Evolutionary conservation across 2,113 vertebrate genomes (phyloP).

Genomic region (Casuarius casuarius): DNA sequence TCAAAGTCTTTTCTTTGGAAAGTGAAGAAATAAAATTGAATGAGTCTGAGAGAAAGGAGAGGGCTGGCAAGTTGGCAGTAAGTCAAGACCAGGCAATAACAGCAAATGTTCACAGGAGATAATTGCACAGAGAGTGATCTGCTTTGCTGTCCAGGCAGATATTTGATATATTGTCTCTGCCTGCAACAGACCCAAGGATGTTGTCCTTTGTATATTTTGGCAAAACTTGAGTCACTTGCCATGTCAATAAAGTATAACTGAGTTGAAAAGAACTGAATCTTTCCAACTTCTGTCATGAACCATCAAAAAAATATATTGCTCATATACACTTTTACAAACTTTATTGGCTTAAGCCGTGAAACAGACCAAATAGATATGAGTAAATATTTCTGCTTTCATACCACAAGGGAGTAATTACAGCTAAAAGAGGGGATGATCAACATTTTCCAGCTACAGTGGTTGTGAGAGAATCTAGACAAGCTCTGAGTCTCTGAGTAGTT

Average conservation of each 20-base stretch:
- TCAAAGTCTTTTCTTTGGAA: conserved; percentile 10
- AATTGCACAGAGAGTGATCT: neutral
- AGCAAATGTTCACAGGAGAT: neutral
- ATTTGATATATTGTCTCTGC: neutral
- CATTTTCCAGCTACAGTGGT: neutral
- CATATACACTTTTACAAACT: neutral
- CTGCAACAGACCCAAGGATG: neutral
- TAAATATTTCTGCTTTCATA: neutral
- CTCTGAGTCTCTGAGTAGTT: neutral
- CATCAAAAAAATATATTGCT: neutral
- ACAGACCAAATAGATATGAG: neutral
- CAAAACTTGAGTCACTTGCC: neutral
- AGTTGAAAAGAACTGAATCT: neutral
- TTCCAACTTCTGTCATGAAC: neutral
- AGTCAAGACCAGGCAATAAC: neutral
- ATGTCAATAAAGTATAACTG: neutral
- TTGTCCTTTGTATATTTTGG: neutral
- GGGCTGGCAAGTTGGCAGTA: neutral
- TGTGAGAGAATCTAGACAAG: neutral
- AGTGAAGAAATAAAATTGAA: neutral
- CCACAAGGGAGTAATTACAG: neutral
- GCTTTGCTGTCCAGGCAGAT: neutral
- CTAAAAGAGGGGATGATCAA: neutral
- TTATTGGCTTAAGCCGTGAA: neutral
- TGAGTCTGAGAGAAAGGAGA: neutral